Evolutionary conservation across 2,113 vertebrate species (phyloP).

Genomic region (Oxyura jamaicensis): DNA sequence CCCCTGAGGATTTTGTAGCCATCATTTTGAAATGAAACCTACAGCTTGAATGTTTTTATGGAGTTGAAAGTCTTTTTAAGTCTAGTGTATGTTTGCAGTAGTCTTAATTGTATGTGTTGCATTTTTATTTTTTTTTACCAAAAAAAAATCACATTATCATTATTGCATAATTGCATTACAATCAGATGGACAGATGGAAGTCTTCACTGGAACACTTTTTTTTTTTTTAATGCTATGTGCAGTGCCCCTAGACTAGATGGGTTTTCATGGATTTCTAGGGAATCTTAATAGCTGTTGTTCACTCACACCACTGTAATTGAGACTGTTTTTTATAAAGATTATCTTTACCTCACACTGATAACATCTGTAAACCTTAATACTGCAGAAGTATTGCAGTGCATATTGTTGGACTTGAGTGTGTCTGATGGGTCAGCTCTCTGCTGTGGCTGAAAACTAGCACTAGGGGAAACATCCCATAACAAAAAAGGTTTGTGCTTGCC

Average conservation of each 20-base stretch:
- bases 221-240: neutral
- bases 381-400: accelerated
- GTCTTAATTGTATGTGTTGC: neutral
- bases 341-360: neutral
- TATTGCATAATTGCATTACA: neutral
- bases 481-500: neutral
- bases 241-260: neutral
- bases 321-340: neutral
- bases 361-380: neutral
- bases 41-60: neutral
- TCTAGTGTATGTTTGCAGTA: neutral
- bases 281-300: neutral
- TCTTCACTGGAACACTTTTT: neutral
- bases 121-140: neutral
- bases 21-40: neutral
- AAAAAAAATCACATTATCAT: too few relatives aligned
- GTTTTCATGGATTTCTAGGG: neutral
- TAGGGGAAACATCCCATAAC: neutral
- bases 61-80: neutral
- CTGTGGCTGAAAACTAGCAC: neutral
- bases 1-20: neutral
- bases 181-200: neutral
- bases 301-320: neutral
- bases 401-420: neutral
- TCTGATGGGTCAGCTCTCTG: neutral